Evolutionary conservation across 2,888 invertebrate genomes (phyloP).

Genomic region (Drosophila mayaguana): DNA sequence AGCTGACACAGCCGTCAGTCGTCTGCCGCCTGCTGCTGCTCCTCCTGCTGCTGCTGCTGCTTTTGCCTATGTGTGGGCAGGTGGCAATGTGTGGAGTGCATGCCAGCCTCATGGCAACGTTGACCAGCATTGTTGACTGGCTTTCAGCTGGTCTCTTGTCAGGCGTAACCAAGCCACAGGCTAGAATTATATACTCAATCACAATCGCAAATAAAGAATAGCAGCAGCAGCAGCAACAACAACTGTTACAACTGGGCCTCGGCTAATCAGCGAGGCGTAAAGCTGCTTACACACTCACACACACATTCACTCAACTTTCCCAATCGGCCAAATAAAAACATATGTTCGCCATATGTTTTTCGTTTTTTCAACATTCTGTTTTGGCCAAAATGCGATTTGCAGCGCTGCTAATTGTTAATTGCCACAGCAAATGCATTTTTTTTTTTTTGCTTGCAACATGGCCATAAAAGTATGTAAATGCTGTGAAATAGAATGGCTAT

Average conservation of each 20-base stretch:
- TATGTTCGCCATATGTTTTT: slow-evolving; percentile 33
- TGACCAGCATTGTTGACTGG: background rate
- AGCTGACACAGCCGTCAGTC: background rate
- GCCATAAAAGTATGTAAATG: slow-evolving; percentile 29
- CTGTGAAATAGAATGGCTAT: background rate
- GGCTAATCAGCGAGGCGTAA: slow-evolving; percentile 42
- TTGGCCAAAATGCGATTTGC: slow-evolving; percentile 21
- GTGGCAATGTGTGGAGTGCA: slow-evolving; percentile 17
- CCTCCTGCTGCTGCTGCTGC: background rate
- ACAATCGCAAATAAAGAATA: slow-evolving; percentile 3
- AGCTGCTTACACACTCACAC: background rate
- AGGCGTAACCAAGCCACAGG: slow-evolving; percentile 13
- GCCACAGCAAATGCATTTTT: slow-evolving; percentile 17
- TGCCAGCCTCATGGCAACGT: slow-evolving; percentile 25
- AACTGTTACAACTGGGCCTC: background rate
- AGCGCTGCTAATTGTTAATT: slow-evolving; percentile 26
- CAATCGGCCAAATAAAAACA: slow-evolving; percentile 22
- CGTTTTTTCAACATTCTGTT: background rate
- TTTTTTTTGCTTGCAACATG: slow-evolving; percentile 16
- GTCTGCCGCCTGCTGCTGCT: too few species aligned
- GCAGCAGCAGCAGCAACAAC: background rate
- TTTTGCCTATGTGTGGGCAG: slow-evolving; percentile 11
- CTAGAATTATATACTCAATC: slow-evolving; percentile 11
- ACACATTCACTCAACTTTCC: background rate
- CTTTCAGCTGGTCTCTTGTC: background rate